phyloP scores from a whole-genome alignment of 1,140 invertebrate genomes.

The Zophobas morio region DNA sequence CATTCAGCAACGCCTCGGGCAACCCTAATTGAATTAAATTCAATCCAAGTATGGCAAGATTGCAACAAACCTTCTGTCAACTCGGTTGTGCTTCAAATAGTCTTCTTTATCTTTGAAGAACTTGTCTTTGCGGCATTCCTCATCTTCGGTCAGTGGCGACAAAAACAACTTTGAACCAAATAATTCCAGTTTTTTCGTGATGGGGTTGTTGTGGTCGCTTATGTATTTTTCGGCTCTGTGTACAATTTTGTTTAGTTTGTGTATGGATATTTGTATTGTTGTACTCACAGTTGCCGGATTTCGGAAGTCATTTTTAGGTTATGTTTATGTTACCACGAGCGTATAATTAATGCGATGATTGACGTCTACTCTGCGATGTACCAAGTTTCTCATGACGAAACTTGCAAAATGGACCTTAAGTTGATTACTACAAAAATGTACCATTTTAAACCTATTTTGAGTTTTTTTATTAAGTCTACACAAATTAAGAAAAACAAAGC shows the following conservation, averaged over 20 bases:
- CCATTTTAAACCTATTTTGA: too few species aligned
- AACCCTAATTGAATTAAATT: background rate
- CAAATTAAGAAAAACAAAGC: too few species aligned
- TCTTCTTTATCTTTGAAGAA: background rate
- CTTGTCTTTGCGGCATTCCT: background rate
- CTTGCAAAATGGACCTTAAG: too few species aligned
- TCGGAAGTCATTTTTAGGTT: too few species aligned
- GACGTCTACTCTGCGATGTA: too few species aligned
- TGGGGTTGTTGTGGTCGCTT: constrained; percentile 2
- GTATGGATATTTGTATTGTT: background rate
- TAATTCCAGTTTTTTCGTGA: background rate
- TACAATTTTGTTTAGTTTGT: too few species aligned
- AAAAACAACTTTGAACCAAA: constrained; percentile 13
- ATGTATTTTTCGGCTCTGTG: background rate
- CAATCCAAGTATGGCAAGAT: background rate
- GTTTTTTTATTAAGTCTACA: too few species aligned
- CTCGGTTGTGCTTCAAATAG: background rate
- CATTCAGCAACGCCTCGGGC: constrained; percentile 12
- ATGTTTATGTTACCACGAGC: too few species aligned
- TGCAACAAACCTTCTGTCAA: background rate
- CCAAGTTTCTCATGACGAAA: too few species aligned
- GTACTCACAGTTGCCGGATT: too few species aligned
- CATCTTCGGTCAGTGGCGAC: background rate
- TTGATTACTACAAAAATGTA: too few species aligned
- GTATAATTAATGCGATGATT: too few species aligned